Percentiles rank a stretch among this genome's conserved stretches.
Evolutionary conservation across 2,888 invertebrate genomes (phyloP).

Genomic region (Drosophila quinaria): DNA sequence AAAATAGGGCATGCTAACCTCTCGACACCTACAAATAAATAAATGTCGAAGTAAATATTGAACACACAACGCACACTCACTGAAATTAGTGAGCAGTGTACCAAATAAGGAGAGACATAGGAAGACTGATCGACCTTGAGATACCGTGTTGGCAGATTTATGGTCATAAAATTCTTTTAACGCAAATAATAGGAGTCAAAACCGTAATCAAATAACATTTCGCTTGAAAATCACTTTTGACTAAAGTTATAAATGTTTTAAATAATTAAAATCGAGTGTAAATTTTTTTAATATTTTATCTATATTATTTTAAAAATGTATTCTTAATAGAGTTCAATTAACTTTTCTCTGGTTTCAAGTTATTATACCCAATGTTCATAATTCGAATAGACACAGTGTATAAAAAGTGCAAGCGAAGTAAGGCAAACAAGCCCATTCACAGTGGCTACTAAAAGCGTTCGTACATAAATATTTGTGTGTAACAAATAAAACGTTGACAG

Average conservation of each 20-base stretch:
- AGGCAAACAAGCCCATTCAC: slow-evolving; percentile 10
- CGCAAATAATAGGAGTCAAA: background rate
- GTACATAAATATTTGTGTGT: slow-evolving; percentile 39
- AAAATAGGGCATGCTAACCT: slow-evolving; percentile 47
- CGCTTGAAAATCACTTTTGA: too few species aligned
- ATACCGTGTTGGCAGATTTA: background rate
- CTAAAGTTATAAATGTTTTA: too few species aligned
- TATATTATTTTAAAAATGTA: too few species aligned
- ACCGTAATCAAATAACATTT: too few species aligned
- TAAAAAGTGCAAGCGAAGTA: slow-evolving; percentile 8
- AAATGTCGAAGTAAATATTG: slow-evolving; percentile 67
- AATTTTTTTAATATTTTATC: too few species aligned
- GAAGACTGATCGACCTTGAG: background rate
- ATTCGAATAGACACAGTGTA: background rate
- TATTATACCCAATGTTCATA: background rate
- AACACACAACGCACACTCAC: slow-evolving; percentile 33
- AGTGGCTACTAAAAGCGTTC: slow-evolving; percentile 27
- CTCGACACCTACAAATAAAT: slow-evolving; percentile 72
- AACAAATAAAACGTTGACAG: slow-evolving; percentile 72
- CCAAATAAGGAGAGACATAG: background rate
- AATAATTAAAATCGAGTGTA: too few species aligned
- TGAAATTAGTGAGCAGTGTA: slow-evolving; percentile 21
- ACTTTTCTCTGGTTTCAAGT: background rate
- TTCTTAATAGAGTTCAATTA: background rate
- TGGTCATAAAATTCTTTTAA: background rate